Percentiles rank a stretch among this genome's conserved stretches.
phyloP scores from a whole-genome alignment of 2,888 invertebrate genomes.

The Enchytraeus crypticus region DNA sequence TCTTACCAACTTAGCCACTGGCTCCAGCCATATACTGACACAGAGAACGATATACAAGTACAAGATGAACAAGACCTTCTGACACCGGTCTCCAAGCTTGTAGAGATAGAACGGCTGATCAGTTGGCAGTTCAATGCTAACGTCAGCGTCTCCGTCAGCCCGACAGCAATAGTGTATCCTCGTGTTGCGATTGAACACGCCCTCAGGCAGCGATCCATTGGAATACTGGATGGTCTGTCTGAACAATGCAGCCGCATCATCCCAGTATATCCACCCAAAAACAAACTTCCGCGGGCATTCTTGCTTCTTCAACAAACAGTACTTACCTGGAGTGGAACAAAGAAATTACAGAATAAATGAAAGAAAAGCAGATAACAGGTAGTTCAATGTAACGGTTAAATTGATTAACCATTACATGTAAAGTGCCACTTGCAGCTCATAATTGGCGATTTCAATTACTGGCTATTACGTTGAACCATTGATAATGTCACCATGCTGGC shows the following conservation, averaged over 20 bases:
- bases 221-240: neutral
- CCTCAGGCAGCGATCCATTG: neutral
- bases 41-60: too few relatives aligned
- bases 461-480: too few relatives aligned
- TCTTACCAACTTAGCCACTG: too few relatives aligned
- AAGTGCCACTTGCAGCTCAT: too few relatives aligned
- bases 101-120: neutral
- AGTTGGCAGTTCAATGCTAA: neutral
- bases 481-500: too few relatives aligned
- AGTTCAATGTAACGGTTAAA: too few relatives aligned
- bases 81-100: neutral
- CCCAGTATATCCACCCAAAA: constrained; percentile 27
- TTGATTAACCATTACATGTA: too few relatives aligned
- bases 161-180: neutral
- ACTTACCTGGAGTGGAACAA: constrained; percentile 19
- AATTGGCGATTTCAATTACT: too few relatives aligned
- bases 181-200: neutral
- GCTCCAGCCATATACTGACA: too few relatives aligned
- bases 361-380: too few relatives aligned
- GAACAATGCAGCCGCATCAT: constrained; percentile 22
- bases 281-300: constrained; percentile 24
- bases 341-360: neutral
- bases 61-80: too few relatives aligned
- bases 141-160: neutral
- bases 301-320: constrained; percentile 28